Evolutionary conservation across 2,797 vertebrate species (phyloP).

Genomic region (Eurystomus glaucurus): DNA sequence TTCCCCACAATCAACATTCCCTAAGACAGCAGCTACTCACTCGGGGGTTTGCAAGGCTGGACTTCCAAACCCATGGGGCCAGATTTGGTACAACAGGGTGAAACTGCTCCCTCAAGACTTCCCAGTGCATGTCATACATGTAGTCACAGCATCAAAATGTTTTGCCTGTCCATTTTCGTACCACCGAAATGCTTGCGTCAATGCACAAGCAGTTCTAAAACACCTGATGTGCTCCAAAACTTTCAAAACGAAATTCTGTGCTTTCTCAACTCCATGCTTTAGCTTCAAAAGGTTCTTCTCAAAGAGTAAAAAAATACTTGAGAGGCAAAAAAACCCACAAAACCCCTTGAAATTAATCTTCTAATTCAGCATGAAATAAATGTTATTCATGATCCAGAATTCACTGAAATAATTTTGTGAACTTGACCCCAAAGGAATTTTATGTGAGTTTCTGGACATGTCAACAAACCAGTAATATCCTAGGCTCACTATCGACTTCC

Average conservation of each 20-base stretch:
- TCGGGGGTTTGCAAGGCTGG: rapidly evolving
- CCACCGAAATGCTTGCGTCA: rapidly evolving
- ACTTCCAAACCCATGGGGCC: neutral
- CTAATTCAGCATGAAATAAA: slow-evolving; percentile 6
- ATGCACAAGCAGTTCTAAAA: neutral
- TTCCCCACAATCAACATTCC: neutral
- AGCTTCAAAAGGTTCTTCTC: neutral
- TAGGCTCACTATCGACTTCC: neutral
- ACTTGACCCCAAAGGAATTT: neutral
- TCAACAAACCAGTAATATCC: neutral
- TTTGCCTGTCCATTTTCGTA: neutral
- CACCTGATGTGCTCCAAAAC: neutral
- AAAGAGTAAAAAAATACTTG: neutral
- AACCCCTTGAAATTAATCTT: neutral
- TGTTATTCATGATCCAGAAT: neutral
- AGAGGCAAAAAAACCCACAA: neutral
- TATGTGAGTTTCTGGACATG: neutral
- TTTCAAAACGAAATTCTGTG: neutral
- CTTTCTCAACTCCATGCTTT: neutral
- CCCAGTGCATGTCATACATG: neutral
- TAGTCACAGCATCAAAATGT: neutral
- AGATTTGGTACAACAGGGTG: neutral
- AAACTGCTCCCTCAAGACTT: neutral
- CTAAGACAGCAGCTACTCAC: neutral
- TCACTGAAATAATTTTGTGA: neutral